A percentile compares a stretch with the other conserved stretches of the same genome.
Conservation (phyloP, 2,888 invertebrate genomes). For the Scaptomyza polygonia region DNA sequence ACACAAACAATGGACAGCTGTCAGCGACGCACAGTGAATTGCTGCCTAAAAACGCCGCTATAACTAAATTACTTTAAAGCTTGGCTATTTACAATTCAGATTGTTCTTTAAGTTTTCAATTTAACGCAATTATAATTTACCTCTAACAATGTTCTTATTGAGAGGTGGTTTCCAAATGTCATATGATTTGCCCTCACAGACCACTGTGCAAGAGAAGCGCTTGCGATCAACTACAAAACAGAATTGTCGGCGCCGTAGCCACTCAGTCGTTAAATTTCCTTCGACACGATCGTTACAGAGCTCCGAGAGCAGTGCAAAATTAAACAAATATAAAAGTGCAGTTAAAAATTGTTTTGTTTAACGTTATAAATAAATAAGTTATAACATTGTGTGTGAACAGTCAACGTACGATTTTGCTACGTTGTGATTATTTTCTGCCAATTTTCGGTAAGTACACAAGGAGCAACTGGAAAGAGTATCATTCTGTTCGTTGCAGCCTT, state of each 20-base stretch:
- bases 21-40: conserved; percentile 33
- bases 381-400: conserved; percentile 20
- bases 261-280: conserved; percentile 52
- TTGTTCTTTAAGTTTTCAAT: not conserved
- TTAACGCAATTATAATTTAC: not conserved
- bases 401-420: conserved; percentile 14
- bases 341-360: conserved; percentile 11
- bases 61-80: not conserved
- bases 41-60: no score
- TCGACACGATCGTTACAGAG: conserved; percentile 52
- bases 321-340: conserved; percentile 9
- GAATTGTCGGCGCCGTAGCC: conserved; percentile 30
- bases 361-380: conserved; percentile 6
- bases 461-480: conserved; percentile 16
- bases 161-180: not conserved
- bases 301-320: conserved; percentile 22
- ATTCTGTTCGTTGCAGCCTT: conserved; percentile 41
- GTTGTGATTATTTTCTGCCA: conserved; percentile 34
- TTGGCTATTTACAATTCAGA: no score
- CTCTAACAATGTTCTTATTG: accelerated
- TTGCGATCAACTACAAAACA: conserved; percentile 57
- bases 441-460: conserved; percentile 48
- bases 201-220: conserved; percentile 35
- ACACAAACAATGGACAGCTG: conserved; percentile 43
- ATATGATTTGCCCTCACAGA: not conserved